These are phyloP conservation scores for Apis dorsata DNA, from an alignment of 1,140 invertebrate genomes.

Conservation along the genomic window DNA sequence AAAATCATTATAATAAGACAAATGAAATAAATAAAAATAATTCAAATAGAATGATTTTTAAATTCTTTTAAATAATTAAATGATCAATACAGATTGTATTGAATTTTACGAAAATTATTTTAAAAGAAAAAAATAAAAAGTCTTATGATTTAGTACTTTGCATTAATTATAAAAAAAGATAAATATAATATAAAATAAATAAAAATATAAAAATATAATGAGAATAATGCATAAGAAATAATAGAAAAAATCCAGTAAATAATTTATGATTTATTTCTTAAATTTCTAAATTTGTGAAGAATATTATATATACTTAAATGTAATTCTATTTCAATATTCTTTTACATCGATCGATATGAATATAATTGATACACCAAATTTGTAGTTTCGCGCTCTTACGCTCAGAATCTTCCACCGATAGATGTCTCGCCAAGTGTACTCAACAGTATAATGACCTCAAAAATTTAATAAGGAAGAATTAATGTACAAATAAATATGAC, in stretches of 20 bases:
- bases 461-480: not conserved
- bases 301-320: not conserved
- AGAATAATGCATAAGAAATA: not conserved
- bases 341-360: not conserved
- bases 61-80: too few relatives aligned
- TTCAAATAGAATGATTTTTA: too few relatives aligned
- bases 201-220: not conserved
- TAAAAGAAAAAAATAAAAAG: too few relatives aligned
- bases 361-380: not conserved
- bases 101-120: too few relatives aligned
- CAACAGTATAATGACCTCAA: too few relatives aligned
- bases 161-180: too few relatives aligned
- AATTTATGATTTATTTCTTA: not conserved
- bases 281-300: not conserved
- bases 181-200: too few relatives aligned
- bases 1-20: too few relatives aligned
- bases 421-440: not conserved
- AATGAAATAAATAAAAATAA: too few relatives aligned
- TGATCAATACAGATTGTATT: too few relatives aligned
- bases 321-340: not conserved
- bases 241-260: not conserved
- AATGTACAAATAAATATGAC: too few relatives aligned
- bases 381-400: not conserved
- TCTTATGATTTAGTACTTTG: too few relatives aligned
- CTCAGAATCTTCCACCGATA: not conserved